Evolutionary conservation across 2,113 vertebrate genomes (phyloP).

Genomic region (Mungos mungo): DNA sequence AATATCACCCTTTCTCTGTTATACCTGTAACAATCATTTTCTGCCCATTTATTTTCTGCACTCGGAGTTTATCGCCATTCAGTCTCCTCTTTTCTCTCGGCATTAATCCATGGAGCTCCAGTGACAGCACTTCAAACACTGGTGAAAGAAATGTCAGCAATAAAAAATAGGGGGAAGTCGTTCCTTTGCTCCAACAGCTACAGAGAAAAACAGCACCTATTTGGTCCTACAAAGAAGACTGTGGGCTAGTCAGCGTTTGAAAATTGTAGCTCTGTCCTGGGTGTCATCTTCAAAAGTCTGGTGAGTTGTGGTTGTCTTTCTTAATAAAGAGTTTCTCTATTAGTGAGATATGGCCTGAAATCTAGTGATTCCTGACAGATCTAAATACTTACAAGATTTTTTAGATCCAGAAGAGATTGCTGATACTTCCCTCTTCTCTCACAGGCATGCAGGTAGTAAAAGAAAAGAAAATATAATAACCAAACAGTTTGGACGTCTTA

Average conservation of each 20-base stretch:
- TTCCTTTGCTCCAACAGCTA: neutral
- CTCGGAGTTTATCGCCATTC: neutral
- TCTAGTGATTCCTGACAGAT: neutral
- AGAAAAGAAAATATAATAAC: neutral
- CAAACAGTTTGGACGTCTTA: neutral
- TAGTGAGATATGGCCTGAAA: neutral
- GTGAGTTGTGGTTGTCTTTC: neutral
- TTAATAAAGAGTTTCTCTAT: neutral
- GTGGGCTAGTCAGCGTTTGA: neutral
- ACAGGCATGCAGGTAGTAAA: neutral
- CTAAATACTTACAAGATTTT: neutral
- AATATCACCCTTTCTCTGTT: neutral
- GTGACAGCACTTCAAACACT: neutral
- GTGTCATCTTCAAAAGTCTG: neutral
- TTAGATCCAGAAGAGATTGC: neutral
- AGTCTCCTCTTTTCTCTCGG: neutral
- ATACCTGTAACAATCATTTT: neutral
- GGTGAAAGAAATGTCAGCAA: neutral
- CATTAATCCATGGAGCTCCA: no score
- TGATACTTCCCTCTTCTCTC: neutral
- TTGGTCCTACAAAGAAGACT: neutral
- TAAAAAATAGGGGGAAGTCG: no score
- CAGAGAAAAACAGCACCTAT: neutral
- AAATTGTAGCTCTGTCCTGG: neutral
- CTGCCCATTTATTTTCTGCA: neutral